These are phyloP conservation scores for Hydropotes inermis DNA, from an alignment of 2,113 vertebrate species.

Conservation along the genomic window DNA sequence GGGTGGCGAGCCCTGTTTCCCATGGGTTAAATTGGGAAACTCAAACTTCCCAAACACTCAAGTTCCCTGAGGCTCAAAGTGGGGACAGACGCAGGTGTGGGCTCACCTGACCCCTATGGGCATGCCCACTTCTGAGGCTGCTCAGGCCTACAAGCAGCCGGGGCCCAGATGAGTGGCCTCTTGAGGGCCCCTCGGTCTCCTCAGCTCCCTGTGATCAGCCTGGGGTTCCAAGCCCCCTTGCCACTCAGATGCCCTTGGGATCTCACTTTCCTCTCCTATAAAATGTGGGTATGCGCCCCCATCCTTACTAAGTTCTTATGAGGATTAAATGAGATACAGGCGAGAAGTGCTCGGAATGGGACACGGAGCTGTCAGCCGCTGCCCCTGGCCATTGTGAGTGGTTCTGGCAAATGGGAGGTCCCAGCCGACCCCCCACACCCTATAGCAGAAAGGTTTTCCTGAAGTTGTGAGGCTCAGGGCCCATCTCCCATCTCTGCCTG, in stretches of 20 bases:
- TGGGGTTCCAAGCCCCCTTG: background rate
- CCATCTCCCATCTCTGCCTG: background rate
- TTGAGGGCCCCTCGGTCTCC: background rate
- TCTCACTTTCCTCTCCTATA: background rate
- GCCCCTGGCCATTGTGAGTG: background rate
- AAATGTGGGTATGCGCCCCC: accelerated
- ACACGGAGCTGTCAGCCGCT: accelerated
- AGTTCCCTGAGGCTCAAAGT: background rate
- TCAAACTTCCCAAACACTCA: background rate
- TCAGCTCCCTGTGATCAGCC: background rate
- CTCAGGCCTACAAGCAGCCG: accelerated
- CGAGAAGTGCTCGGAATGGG: accelerated
- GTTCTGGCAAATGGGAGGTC: background rate
- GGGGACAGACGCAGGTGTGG: background rate
- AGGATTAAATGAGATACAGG: background rate
- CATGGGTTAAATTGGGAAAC: background rate
- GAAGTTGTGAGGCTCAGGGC: background rate
- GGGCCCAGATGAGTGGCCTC: background rate
- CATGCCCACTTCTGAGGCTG: background rate
- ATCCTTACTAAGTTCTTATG: background rate
- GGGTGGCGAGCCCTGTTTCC: background rate
- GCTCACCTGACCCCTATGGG: background rate
- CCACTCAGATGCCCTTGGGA: background rate
- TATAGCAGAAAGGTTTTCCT: background rate
- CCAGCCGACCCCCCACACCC: background rate